Percentiles rank a stretch among this genome's conserved stretches.
These are phyloP conservation scores for Oscarella lobularis DNA, from an alignment of 37 sponge, comb jelly and placozoan species.

Conservation along the genomic window DNA sequence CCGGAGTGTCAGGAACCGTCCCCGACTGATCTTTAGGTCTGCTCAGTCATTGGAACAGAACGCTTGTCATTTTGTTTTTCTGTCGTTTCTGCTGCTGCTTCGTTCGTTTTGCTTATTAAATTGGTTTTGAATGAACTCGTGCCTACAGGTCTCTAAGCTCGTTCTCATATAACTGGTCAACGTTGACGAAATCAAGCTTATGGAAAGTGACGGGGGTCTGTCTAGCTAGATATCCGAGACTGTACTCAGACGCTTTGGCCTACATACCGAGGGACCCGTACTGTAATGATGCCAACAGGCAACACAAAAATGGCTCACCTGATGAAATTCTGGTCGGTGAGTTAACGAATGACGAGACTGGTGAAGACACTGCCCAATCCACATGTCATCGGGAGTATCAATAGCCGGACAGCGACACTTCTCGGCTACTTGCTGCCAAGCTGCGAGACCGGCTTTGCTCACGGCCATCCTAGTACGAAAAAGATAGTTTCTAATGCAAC, in stretches of 20 bases:
- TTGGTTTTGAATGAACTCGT: no score
- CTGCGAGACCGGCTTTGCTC: not conserved
- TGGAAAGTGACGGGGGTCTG: constrained; percentile 4
- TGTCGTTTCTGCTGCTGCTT: no score
- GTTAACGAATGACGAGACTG: not conserved
- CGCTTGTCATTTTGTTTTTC: no score
- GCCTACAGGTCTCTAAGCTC: not conserved
- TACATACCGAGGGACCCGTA: not conserved
- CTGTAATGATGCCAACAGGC: not conserved
- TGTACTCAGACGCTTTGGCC: not conserved
- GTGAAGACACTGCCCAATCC: not conserved
- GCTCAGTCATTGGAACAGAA: no score
- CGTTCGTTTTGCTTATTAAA: no score
- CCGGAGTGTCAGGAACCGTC: no score
- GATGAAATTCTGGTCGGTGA: constrained; percentile 5
- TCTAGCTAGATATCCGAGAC: not conserved
- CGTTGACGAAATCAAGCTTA: not conserved
- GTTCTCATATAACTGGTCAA: not conserved
- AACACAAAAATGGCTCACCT: not conserved
- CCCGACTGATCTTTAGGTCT: no score
- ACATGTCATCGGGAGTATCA: constrained; percentile 7
- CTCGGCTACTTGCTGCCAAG: not conserved
- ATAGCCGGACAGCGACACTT: not conserved
- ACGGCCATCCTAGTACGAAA: not conserved
- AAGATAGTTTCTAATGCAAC: not conserved